phyloP scores from a whole-genome alignment of 1,140 invertebrate species.

The Drosophila rufa region DNA sequence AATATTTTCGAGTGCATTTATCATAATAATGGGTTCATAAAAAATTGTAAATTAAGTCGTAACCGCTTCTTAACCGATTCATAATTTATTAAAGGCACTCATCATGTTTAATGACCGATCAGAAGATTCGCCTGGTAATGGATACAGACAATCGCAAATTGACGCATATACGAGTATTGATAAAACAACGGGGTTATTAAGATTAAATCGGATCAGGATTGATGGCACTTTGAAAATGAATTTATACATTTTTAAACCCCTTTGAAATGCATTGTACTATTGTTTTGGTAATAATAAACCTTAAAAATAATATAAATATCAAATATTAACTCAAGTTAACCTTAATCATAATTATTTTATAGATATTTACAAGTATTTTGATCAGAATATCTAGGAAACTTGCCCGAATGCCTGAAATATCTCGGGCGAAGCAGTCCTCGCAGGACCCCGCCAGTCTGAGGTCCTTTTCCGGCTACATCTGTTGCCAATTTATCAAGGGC shows the following conservation, averaged over 20 bases:
- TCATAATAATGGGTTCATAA: constrained; percentile 13
- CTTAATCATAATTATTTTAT: not conserved
- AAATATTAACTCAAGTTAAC: no score
- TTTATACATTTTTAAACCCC: no score
- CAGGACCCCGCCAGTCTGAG: not conserved
- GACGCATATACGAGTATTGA: not conserved
- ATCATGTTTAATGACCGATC: constrained; percentile 22
- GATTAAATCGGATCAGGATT: not conserved
- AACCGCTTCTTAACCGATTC: constrained; percentile 35
- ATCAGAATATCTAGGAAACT: not conserved
- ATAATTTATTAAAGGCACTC: constrained; percentile 17
- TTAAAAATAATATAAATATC: no score
- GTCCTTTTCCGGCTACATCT: constrained; percentile 25
- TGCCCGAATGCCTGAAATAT: not conserved
- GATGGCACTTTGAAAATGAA: no score
- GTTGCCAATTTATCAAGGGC: constrained; percentile 43
- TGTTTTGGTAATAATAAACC: no score
- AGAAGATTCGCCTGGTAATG: constrained; percentile 1
- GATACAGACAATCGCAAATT: not conserved
- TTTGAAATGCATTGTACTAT: no score
- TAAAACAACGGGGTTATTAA: not conserved
- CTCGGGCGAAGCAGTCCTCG: not conserved
- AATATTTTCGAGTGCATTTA: constrained; percentile 13
- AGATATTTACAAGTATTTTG: not conserved
- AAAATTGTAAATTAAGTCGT: constrained; percentile 30